Percentiles rank a stretch among this genome's conserved stretches.
These are phyloP conservation scores for Hyposoter dolosus DNA, from an alignment of 2,888 invertebrate genomes.

Conservation along the genomic window DNA sequence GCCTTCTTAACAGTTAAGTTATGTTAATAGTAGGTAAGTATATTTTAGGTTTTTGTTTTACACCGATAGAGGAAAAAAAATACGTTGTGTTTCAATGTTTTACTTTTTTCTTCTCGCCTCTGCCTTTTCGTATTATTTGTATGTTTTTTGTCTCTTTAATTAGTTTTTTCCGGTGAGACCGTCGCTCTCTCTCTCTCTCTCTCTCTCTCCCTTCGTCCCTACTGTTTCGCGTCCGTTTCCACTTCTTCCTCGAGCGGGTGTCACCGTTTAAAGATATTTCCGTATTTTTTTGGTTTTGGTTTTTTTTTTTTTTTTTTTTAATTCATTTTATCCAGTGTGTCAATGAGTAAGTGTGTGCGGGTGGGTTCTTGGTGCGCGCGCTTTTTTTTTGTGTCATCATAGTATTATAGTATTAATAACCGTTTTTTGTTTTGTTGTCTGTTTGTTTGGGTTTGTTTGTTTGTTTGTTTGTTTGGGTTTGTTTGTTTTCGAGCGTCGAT, in stretches of 20 bases:
- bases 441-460: constrained; percentile 56
- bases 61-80: constrained; percentile 84
- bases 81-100: constrained; percentile 80
- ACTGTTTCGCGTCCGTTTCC: neutral
- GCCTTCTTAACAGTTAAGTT: constrained; percentile 83
- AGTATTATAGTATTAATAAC: constrained; percentile 66
- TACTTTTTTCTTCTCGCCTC: constrained; percentile 70
- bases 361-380: constrained; percentile 71
- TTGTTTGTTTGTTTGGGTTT: constrained; percentile 29
- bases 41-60: constrained; percentile 83
- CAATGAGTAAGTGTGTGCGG: constrained; percentile 73
- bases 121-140: constrained; percentile 74
- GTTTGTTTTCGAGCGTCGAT: constrained; percentile 61
- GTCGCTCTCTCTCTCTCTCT: constrained; percentile 54
- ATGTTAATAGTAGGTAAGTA: constrained; percentile 84
- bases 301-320: constrained; percentile 23
- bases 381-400: constrained; percentile 69
- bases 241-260: constrained; percentile 42
- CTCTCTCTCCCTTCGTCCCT: neutral
- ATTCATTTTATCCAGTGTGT: constrained; percentile 59
- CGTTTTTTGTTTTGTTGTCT: constrained; percentile 47
- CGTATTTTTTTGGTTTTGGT: constrained; percentile 27
- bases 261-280: constrained; percentile 64
- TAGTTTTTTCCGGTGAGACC: constrained; percentile 63
- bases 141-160: constrained; percentile 54